These are phyloP conservation scores for Rhabdomys pumilio DNA, from an alignment of 2,797 vertebrate species.

Conservation along the genomic window DNA sequence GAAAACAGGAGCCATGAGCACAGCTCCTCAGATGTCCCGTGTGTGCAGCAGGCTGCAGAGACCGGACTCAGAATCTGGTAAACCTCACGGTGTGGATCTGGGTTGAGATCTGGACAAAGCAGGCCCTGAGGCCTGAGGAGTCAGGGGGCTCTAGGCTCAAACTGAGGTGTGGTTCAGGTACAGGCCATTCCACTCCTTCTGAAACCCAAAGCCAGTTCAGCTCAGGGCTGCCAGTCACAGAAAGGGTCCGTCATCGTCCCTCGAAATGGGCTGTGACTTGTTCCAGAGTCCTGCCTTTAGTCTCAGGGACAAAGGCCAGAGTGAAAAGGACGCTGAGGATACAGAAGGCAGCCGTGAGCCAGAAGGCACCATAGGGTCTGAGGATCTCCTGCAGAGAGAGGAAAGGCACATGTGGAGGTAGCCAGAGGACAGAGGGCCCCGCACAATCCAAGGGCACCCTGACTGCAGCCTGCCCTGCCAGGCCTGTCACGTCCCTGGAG, in stretches of 20 bases:
- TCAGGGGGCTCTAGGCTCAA: background rate
- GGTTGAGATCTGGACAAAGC: background rate
- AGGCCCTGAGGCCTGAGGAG: background rate
- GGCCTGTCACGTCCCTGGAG: background rate
- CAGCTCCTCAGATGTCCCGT: background rate
- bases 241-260: constrained; percentile 60
- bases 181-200: background rate
- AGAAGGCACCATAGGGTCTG: constrained; percentile 94
- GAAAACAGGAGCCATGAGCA: background rate
- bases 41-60: background rate
- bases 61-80: background rate
- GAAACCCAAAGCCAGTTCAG: background rate
- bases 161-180: background rate
- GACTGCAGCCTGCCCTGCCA: background rate
- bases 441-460: background rate
- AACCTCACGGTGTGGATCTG: background rate
- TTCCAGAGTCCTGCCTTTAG: constrained; percentile 95
- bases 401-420: rapidly evolving
- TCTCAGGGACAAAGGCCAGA: constrained; percentile 93
- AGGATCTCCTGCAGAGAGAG: constrained; percentile 89
- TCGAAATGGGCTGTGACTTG: constrained; percentile 94
- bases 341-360: constrained; percentile 94
- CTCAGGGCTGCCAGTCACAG: background rate
- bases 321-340: constrained; percentile 92
- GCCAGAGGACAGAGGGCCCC: background rate